Evolutionary conservation across 2,888 invertebrate genomes (phyloP).

Genomic region (Drosophila koepferae): DNA sequence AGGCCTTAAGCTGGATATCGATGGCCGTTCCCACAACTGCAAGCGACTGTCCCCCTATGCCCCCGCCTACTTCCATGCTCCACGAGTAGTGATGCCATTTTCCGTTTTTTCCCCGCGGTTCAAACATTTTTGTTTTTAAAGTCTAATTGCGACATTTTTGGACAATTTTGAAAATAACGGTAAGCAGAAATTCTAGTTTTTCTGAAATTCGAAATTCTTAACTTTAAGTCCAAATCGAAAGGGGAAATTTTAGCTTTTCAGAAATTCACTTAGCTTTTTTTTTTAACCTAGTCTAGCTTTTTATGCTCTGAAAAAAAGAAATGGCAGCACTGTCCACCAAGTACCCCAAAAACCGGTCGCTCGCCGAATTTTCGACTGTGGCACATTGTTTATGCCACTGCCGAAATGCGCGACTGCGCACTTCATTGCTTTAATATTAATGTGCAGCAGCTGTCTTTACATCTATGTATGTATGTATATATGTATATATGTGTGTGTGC

Average conservation of each 20-base stretch:
- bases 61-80: background rate
- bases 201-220: no score
- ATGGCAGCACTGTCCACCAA: no score
- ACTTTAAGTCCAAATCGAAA: no score
- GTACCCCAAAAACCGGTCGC: constrained; percentile 61
- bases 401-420: constrained; percentile 33
- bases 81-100: constrained; percentile 3
- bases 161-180: no score
- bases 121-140: no score
- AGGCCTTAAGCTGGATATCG: constrained; percentile 60
- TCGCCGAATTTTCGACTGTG: constrained; percentile 73
- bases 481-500: background rate
- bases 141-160: no score
- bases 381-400: constrained; percentile 69
- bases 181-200: no score
- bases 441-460: constrained; percentile 49
- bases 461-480: constrained; percentile 31
- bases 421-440: constrained; percentile 59
- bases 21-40: constrained; percentile 74
- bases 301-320: no score
- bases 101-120: no score
- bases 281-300: no score
- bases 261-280: no score
- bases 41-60: constrained; percentile 17
- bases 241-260: no score